Percentiles rank a stretch among this genome's conserved stretches.
Evolutionary conservation across 2,113 vertebrate genomes (phyloP).

Genomic region (Oncorhynchus mykiss): DNA sequence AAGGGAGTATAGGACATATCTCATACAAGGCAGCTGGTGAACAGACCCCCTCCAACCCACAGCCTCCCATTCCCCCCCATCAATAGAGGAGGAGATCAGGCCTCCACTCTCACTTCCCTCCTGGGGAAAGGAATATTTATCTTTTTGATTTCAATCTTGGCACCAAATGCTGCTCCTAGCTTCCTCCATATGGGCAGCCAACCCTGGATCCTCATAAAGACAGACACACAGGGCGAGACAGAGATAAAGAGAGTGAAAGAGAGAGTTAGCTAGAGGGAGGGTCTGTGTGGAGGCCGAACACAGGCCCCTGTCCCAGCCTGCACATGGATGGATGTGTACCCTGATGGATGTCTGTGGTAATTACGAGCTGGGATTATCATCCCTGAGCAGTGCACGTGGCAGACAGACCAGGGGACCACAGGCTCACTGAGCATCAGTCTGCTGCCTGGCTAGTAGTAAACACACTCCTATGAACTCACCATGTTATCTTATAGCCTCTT

Average conservation of each 20-base stretch:
- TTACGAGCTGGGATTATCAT: slow-evolving; percentile 37
- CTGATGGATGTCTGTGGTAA: slow-evolving; percentile 44
- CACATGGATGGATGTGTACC: slow-evolving; percentile 33
- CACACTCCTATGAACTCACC: slow-evolving; percentile 13
- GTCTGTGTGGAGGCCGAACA: slow-evolving; percentile 8
- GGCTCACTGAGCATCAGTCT: slow-evolving; percentile 3
- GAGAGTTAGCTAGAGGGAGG: slow-evolving; percentile 1
- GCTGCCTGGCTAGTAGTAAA: slow-evolving; percentile 9
- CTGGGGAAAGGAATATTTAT: background rate
- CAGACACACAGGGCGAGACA: background rate
- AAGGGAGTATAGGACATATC: slow-evolving; percentile 14
- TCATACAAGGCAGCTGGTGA: slow-evolving; percentile 37
- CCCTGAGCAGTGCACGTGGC: background rate
- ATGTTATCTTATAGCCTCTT: slow-evolving; percentile 18
- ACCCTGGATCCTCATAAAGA: background rate
- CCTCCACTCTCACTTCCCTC: background rate
- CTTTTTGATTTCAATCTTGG: background rate
- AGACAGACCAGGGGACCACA: slow-evolving; percentile 11
- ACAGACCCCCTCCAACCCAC: slow-evolving; percentile 38
- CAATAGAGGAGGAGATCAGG: background rate
- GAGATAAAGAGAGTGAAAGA: background rate
- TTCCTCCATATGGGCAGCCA: background rate
- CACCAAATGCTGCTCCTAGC: background rate
- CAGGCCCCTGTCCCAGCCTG: slow-evolving; percentile 14
- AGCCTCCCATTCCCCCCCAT: slow-evolving; percentile 4